Conservation (phyloP, 2,888 invertebrate species). For the Dynastes maya region DNA sequence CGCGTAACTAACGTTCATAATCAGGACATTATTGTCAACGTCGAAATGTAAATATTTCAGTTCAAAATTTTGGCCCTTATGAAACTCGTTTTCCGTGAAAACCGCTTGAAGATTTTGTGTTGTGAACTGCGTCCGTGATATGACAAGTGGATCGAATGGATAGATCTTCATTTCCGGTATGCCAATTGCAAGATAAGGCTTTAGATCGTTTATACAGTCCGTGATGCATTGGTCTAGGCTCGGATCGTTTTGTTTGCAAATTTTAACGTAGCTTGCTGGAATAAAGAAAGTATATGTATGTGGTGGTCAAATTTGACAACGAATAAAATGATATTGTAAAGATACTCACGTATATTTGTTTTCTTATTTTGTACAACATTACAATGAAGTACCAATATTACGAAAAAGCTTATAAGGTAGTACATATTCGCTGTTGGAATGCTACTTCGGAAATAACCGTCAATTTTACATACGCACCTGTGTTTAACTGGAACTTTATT, state of each 20-base stretch:
- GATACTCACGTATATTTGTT: constrained; percentile 14
- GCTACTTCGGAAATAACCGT: background rate
- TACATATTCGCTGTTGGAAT: constrained; percentile 5
- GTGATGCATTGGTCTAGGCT: constrained; percentile 69
- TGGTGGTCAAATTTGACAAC: background rate
- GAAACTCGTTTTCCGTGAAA: constrained; percentile 66
- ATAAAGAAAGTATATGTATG: constrained; percentile 10
- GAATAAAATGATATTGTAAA: background rate
- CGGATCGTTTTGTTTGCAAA: constrained; percentile 69
- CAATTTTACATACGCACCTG: background rate
- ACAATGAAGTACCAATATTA: background rate
- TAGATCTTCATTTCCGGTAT: constrained; percentile 70
- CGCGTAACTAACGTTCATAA: constrained; percentile 66
- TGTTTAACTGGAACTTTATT: too few species aligned
- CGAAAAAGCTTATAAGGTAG: background rate
- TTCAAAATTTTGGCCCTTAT: constrained; percentile 71
- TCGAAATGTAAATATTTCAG: constrained; percentile 63
- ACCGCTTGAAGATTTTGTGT: constrained; percentile 21
- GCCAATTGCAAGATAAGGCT: constrained; percentile 68
- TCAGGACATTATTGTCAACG: constrained; percentile 65
- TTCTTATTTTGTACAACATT: constrained; percentile 2
- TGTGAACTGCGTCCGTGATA: constrained; percentile 68
- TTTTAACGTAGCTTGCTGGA: constrained; percentile 68
- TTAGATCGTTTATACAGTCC: constrained; percentile 66
- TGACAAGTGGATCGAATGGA: constrained; percentile 68